Conservation (phyloP, 2,888 invertebrate species). For the Trisateles emortualis region DNA sequence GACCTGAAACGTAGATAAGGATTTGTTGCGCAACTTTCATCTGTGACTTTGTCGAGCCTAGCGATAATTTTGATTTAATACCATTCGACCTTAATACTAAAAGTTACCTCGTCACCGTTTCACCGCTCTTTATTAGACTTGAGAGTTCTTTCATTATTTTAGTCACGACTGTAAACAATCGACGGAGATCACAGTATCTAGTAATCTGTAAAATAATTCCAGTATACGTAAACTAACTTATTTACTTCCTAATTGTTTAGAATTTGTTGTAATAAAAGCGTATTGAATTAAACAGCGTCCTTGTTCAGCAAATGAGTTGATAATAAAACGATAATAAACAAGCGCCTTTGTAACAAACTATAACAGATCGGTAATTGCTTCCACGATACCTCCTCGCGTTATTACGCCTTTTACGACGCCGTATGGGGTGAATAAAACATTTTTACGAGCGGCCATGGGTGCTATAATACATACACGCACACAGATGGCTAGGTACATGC, state of each 20-base stretch:
- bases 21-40: constrained; percentile 73
- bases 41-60: constrained; percentile 61
- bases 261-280: constrained; percentile 64
- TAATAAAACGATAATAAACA: constrained; percentile 87
- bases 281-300: constrained; percentile 81
- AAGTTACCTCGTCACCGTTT: constrained; percentile 16
- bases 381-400: constrained; percentile 86
- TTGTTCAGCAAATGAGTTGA: constrained; percentile 84
- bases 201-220: constrained; percentile 39
- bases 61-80: constrained; percentile 55
- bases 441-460: constrained; percentile 86
- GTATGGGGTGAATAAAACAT: constrained; percentile 87
- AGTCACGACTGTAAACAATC: constrained; percentile 6
- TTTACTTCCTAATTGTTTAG: constrained; percentile 47
- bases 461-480: constrained; percentile 76
- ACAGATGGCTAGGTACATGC: constrained; percentile 52
- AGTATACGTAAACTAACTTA: constrained; percentile 36
- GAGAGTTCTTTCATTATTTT: constrained; percentile 11
- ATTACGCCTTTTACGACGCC: constrained; percentile 87
- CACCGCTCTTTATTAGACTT: constrained; percentile 5
- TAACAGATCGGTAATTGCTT: constrained; percentile 87
- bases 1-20: constrained; percentile 73
- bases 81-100: constrained; percentile 37
- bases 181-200: constrained; percentile 39
- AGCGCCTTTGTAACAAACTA: constrained; percentile 87